Base-by-base conservation (phyloP, 1,140 invertebrate species). In the Agrypnia vestita region DNA sequence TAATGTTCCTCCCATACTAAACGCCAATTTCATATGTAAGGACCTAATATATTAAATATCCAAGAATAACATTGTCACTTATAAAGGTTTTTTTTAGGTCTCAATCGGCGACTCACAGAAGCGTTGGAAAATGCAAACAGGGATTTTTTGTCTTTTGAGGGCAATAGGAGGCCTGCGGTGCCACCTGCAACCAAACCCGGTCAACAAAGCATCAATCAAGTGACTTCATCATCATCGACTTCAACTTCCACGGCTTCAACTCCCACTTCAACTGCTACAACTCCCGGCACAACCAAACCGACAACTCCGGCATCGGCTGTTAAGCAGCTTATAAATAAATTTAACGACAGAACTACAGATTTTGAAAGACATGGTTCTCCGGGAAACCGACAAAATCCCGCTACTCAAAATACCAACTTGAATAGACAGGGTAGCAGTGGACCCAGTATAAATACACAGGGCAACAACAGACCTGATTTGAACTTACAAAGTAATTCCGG, bases 121-220 rank as follows among this genome's bases (percentile, higher is more conserved):
- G 71, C 71, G 12, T 67, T 75, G 17, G 59, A 75, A 69, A 61
- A 80, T 80, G 72, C 78, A 19, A 80, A 80, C 46, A 12, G 13
- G 53, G 78, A 80, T 55, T 80, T 80, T 71, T 25, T 80, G 7
- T 59, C 73, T n/a, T 46, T 75, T 47, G 78, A 80, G 55, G 71
- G 61, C 8, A 80, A 80, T 35, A 80, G 78, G 56, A 80, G 35
- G 53, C 80, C 80, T 1, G 9, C 67, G 12, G 43, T 44, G 19
- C 59, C 73, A 47, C 46, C 59, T 10, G 59, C 78, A 0, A 17
- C 15, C 12, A 74, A 61, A 35, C 71, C 77, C 9, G 9, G 35
- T 13, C 69, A 46, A 19, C 15, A 71, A 35, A 78, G 46, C 59
- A 15, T 43, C 43, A 51, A 80, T 56, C 17, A 76, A n/a, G 51